phyloP scores from a whole-genome alignment of 2,888 invertebrate genomes.

The Oxytorus armatus region DNA sequence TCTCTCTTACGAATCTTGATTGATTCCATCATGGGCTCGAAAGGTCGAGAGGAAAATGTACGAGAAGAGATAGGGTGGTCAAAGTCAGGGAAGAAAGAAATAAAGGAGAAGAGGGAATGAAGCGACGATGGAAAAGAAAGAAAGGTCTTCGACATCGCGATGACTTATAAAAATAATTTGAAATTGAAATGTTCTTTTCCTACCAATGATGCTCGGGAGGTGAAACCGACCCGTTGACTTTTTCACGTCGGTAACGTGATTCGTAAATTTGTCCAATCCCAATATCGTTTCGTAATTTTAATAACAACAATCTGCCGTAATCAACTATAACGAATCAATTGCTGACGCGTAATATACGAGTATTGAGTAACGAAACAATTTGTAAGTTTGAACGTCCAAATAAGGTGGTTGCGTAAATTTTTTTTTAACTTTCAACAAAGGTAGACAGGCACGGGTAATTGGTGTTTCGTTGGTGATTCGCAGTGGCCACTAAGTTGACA shows the following conservation, averaged over 20 bases:
- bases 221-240: slow-evolving; percentile 7
- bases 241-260: background rate
- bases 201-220: background rate
- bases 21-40: slow-evolving; percentile 34
- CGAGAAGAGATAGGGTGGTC: slow-evolving; percentile 11
- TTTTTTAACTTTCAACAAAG: too few species aligned
- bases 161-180: background rate
- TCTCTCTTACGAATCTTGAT: slow-evolving; percentile 25
- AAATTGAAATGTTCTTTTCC: slow-evolving; percentile 8
- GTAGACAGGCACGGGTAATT: too few species aligned
- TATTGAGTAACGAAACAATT: background rate
- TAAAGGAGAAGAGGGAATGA: slow-evolving; percentile 2
- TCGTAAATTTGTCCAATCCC: background rate
- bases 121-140: background rate
- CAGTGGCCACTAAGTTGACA: too few species aligned
- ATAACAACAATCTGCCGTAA: background rate
- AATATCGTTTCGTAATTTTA: slow-evolving; percentile 13
- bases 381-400: background rate
- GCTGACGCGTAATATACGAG: slow-evolving; percentile 6
- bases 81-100: slow-evolving; percentile 23
- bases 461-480: too few species aligned
- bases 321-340: background rate
- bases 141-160: background rate
- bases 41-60: slow-evolving; percentile 40
- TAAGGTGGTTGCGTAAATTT: too few species aligned